These are phyloP conservation scores for Tryphoninae sp. DNA, from an alignment of 2,888 invertebrate species.

Conservation along the genomic window DNA sequence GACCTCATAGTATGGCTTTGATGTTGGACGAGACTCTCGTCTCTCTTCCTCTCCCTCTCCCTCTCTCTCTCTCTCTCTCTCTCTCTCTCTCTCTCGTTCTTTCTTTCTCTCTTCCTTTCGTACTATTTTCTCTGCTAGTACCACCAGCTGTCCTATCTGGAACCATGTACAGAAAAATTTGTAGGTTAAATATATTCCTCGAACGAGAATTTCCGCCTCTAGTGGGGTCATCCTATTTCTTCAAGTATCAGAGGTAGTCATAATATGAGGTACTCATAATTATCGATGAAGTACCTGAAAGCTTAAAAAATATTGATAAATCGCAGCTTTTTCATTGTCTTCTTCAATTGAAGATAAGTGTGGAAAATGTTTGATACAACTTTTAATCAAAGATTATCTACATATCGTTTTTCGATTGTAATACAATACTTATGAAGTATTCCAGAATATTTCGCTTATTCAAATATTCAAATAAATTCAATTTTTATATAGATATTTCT, in stretches of 20 bases:
- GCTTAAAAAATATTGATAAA: too few species aligned
- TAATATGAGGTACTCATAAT: not conserved
- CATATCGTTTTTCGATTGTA: too few species aligned
- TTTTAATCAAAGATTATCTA: too few species aligned
- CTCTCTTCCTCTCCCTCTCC: constrained; percentile 22
- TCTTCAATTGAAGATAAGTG: too few species aligned
- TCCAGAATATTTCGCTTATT: too few species aligned
- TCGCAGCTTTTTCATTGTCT: too few species aligned
- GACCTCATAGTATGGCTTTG: constrained; percentile 43
- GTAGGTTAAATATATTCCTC: not conserved
- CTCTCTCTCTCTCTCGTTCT: too few species aligned
- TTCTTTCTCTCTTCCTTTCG: not conserved
- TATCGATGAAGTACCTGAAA: not conserved
- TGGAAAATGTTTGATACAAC: too few species aligned
- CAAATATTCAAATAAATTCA: too few species aligned
- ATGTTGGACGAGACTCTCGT: constrained; percentile 44
- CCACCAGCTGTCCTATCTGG: not conserved
- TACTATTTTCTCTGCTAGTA: not conserved
- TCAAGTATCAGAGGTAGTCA: not conserved
- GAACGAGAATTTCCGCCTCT: not conserved
- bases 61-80: too few species aligned
- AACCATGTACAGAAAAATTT: not conserved
- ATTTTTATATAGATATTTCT: too few species aligned
- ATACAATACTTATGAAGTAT: too few species aligned
- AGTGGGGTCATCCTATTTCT: not conserved